These are phyloP conservation scores for Hetaerina titia DNA, from an alignment of 2,888 invertebrate genomes.

Conservation along the genomic window DNA sequence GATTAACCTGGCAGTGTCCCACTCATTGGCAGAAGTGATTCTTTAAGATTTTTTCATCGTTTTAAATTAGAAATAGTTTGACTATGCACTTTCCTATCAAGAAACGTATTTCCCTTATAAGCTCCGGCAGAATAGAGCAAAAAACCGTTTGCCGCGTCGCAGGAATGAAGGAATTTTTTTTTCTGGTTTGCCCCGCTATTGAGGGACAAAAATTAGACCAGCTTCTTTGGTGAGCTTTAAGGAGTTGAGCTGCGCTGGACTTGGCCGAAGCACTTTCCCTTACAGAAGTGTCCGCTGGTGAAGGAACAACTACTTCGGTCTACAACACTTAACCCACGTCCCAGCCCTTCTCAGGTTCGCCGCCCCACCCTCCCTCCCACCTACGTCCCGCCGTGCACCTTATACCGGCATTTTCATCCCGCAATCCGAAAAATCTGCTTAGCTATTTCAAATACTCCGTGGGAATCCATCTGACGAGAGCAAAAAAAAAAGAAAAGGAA, in stretches of 20 bases:
- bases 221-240: constrained; percentile 39
- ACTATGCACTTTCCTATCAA: neutral
- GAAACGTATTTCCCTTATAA: constrained; percentile 16
- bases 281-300: neutral
- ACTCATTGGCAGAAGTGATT: neutral
- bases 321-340: neutral
- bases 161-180: constrained; percentile 45
- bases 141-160: neutral
- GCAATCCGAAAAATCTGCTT: neutral
- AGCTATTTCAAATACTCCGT: neutral
- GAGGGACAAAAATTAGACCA: constrained; percentile 56
- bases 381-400: neutral
- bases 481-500: no score
- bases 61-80: neutral
- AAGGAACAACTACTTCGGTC: neutral
- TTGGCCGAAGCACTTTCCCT: neutral
- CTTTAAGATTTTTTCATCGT: neutral
- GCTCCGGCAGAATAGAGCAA: neutral
- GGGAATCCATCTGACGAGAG: no score
- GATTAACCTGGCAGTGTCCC: neutral
- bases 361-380: neutral
- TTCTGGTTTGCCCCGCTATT: neutral
- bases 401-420: neutral
- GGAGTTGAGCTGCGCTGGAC: neutral
- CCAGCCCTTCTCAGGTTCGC: neutral